Evolutionary conservation across 2,888 invertebrate species (phyloP).

Genomic region (Anodontia alba): DNA sequence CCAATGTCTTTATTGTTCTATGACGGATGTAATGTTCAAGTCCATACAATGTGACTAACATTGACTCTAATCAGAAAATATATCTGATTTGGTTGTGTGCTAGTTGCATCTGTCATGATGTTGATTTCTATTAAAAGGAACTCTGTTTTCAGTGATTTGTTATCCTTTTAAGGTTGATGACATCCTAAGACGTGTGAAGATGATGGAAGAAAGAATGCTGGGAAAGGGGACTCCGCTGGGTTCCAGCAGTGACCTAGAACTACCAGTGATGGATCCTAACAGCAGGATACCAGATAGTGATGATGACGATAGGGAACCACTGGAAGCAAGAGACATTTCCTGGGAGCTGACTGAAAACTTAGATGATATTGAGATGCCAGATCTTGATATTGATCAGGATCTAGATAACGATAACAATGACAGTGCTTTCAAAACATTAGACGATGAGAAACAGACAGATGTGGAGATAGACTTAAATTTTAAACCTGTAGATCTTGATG

Average conservation of each 20-base stretch:
- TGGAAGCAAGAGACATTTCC: constrained; percentile 35
- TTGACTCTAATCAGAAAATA: no score
- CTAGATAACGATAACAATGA: constrained; percentile 11
- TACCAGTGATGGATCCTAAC: constrained; percentile 43
- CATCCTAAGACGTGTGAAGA: background rate
- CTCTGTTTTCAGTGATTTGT: no score
- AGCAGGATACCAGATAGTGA: constrained; percentile 29
- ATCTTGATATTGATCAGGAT: constrained; percentile 37
- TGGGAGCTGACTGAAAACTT: constrained; percentile 58
- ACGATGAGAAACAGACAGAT: background rate
- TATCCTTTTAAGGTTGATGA: background rate
- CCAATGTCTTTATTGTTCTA: no score
- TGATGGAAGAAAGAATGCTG: constrained; percentile 11
- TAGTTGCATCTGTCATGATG: no score
- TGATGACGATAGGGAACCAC: background rate
- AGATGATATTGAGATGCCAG: constrained; percentile 64
- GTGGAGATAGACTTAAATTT: background rate
- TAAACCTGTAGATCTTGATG: constrained; percentile 36
- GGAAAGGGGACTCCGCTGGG: constrained; percentile 10
- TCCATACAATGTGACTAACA: no score
- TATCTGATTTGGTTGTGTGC: no score
- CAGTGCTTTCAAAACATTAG: no score
- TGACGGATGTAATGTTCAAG: no score
- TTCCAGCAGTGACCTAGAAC: constrained; percentile 29
- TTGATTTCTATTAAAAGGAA: no score